These are phyloP conservation scores for Metellina segmentata DNA, from an alignment of 2,888 invertebrate species.

Conservation along the genomic window DNA sequence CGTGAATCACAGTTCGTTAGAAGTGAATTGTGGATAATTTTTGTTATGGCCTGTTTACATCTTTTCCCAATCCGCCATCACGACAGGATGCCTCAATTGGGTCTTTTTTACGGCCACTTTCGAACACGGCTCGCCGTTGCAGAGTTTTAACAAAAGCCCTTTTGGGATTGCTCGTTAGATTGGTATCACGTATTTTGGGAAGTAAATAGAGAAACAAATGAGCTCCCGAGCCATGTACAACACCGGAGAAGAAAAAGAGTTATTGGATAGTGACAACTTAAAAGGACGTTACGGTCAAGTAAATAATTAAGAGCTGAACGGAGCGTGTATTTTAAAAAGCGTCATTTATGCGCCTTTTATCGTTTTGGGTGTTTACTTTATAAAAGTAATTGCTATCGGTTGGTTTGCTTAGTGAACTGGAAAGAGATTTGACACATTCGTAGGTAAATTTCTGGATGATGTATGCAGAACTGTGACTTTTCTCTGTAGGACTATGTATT, in stretches of 20 bases:
- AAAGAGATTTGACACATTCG: too few species aligned
- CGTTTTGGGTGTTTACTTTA: too few species aligned
- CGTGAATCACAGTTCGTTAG: conserved; percentile 59
- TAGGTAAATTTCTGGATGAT: too few species aligned
- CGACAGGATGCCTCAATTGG: not conserved
- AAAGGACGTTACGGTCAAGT: too few species aligned
- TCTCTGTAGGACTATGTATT: too few species aligned
- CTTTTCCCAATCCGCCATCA: conserved; percentile 1
- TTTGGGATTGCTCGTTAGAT: conserved; percentile 2
- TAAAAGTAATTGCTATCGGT: too few species aligned
- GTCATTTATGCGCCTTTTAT: too few species aligned
- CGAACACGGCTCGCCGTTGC: conserved; percentile 30
- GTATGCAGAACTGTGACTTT: too few species aligned
- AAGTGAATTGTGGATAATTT: conserved; percentile 41
- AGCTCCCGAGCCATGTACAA: not conserved
- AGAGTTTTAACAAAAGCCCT: conserved; percentile 20
- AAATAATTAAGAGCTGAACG: too few species aligned
- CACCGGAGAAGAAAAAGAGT: not conserved
- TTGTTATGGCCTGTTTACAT: conserved; percentile 13
- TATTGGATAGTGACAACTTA: conserved; percentile 9
- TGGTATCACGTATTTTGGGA: conserved; percentile 11
- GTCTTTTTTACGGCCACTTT: not conserved
- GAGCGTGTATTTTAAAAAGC: too few species aligned
- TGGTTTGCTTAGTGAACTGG: too few species aligned
- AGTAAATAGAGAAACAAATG: conserved; percentile 3